Base-by-base conservation (phyloP, 2,888 invertebrate genomes). In the Anodontia alba region DNA sequence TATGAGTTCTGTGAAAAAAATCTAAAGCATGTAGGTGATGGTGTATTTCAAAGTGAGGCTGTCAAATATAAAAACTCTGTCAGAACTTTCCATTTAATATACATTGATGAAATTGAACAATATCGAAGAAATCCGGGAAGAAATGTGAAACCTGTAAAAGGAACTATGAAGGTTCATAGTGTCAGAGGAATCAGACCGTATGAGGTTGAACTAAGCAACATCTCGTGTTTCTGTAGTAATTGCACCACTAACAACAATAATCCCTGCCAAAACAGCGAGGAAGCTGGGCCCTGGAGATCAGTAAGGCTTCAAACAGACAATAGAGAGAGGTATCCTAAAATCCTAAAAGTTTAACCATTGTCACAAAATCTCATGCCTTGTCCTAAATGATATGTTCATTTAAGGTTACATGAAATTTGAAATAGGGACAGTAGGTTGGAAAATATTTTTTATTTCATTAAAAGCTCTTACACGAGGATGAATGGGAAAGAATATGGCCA, bases 1-100 rank as follows among this genome's bases (percentile, higher is more conserved):
- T 46, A 73, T 31, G 31, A 57, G 62, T 73, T 73, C 66, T 73
- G 73, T 66, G 43, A 73, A 43, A 46, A 73, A 62, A 62, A 62
- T 42, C 57, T 72, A 29, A 33, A 54, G 23, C 20, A 72, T 54
- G 72, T 72, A 51, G 73, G 73, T 66, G 43, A 73, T 29, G 69
- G 73, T 26, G 73, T 73, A 62, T 73, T 73, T 66, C 62, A 57
- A 36, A 62, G 62, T 62, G 62, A 66, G 46, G 33, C 29, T 62
- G 43, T 31, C 5, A 66, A 73, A 26, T 62, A 73, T 31, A 23
- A 73, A 62, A 42, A 73, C 62, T 57, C 73, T 43, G 31, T 43
- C 5, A 73, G 73, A 62, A 38, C 42, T n/a, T 73, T 73, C 66
- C 20, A 43, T 43, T 31, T 43, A 23, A 33, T 62, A 42, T 43